Evolutionary conservation across 2,888 invertebrate genomes (phyloP).

Genomic region (Lamproptera curius): DNA sequence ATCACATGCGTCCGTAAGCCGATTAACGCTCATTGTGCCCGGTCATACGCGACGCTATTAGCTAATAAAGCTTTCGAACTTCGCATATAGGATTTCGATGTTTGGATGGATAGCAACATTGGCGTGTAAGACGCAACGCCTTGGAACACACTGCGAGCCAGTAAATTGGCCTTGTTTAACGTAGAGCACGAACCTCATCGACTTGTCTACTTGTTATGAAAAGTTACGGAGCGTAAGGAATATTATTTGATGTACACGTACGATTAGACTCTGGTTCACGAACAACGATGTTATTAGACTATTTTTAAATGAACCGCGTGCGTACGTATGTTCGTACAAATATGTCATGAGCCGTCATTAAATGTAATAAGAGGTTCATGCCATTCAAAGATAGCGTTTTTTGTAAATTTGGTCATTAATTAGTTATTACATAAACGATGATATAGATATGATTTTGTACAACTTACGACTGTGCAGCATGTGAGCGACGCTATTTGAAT

Average conservation of each 20-base stretch:
- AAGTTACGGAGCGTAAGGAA: conserved; percentile 29
- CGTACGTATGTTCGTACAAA: too few species aligned
- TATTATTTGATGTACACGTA: conserved; percentile 16
- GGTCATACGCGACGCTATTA: conserved; percentile 29
- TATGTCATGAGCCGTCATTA: not conserved
- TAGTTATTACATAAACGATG: too few species aligned
- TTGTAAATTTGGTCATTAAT: too few species aligned
- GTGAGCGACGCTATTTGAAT: too few species aligned
- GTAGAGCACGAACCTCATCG: conserved; percentile 35
- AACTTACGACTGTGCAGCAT: too few species aligned
- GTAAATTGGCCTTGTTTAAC: conserved; percentile 39
- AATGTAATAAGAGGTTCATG: too few species aligned
- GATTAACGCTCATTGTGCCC: conserved; percentile 46
- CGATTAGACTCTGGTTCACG: conserved; percentile 19
- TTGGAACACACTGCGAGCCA: conserved; percentile 23
- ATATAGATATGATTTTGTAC: too few species aligned
- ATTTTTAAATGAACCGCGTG: too few species aligned
- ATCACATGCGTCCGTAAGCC: conserved; percentile 47
- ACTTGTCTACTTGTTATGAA: conserved; percentile 38
- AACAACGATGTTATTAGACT: not conserved
- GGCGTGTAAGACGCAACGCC: conserved; percentile 12
- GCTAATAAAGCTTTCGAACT: conserved; percentile 9
- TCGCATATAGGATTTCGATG: conserved; percentile 11
- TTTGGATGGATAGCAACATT: conserved; percentile 9
- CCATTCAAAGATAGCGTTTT: too few species aligned